Base-by-base conservation (phyloP, 1,140 invertebrate genomes). In the Cydia splendana region DNA sequence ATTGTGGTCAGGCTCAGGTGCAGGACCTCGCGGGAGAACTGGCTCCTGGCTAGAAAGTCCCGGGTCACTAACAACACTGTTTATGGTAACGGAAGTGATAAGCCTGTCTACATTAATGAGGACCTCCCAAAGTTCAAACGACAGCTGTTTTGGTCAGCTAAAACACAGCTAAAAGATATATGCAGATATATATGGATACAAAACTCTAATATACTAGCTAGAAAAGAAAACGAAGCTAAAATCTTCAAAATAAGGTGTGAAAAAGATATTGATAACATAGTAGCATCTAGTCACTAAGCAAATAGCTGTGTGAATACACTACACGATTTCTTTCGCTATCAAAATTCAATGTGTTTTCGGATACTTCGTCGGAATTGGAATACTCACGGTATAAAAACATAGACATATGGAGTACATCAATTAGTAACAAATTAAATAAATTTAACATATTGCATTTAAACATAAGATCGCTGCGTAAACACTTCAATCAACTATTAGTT, bases 181-280 rank as follows among this genome's bases (percentile, higher is more conserved):
- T 74, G 18, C 9, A 51, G 24, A 30, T 75, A 42, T 62, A 65
- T 75, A 75, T 75, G 74, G 74, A 65, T 75, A 0, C 74, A 75
- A n/a, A 38, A 65, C 20, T 65, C 57, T 0, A 75, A 65, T 42
- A 65, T 75, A 30, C 30, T 75, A 15, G 74, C 28, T 18, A 62
- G 53, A 18, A 62, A 62, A 62, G 53, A 62, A 20, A 62, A 62
- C 53, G 53, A 62, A 15, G 6, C 42, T 2, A 62, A 62, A 62
- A 62, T 62, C n/a, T 62, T 13, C 15, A 62, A 62, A 20, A 62
- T 62, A 62, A 15, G 53, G 18, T 62, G 53, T 20, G 53, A 62
- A 62, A 62, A 62, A 6, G 53, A 62, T 15, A 62, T 62, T 5
- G 13, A 62, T n/a, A 62, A 62, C 15, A 62, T 62, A 7, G 10